Conservation (phyloP, 23 tunicate species). For the Aplidium turbinatum region DNA sequence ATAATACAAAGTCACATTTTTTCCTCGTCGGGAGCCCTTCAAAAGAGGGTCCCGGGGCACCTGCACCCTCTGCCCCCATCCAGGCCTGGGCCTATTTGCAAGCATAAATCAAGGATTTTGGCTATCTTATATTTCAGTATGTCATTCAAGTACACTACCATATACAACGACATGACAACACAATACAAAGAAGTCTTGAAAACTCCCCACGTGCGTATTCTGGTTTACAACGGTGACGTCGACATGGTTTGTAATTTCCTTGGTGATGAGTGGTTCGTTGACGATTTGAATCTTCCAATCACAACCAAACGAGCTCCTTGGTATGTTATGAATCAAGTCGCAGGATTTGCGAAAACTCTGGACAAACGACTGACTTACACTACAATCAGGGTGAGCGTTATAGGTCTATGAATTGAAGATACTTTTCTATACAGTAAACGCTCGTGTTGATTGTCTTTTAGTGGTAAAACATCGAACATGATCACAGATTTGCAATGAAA, state of each 20-base stretch:
- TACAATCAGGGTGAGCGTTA: constrained; percentile 66
- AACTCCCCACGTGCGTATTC: constrained; percentile 39
- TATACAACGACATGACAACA: constrained; percentile 45
- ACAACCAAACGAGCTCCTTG: constrained; percentile 45
- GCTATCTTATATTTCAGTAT: constrained; percentile 13
- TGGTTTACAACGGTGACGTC: constrained; percentile 79
- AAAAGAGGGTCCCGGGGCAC: too few relatives aligned
- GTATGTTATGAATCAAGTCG: constrained; percentile 79
- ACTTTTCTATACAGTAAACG: background rate
- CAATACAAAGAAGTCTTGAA: constrained; percentile 44
- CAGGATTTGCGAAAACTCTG: constrained; percentile 59
- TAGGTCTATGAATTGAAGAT: background rate
- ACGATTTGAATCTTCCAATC: constrained; percentile 26
- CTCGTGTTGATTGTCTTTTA: too few relatives aligned
- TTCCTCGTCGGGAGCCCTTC: too few relatives aligned
- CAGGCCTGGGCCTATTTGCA: background rate
- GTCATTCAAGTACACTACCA: constrained; percentile 9
- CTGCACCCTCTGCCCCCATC: too few relatives aligned
- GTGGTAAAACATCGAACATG: too few relatives aligned
- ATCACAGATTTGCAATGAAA: background rate
- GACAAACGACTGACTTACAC: constrained; percentile 55
- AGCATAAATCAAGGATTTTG: background rate
- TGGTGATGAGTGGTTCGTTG: constrained; percentile 82
- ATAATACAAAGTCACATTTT: too few relatives aligned
- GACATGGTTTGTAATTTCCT: constrained; percentile 90